phyloP scores from a whole-genome alignment of 2,113 vertebrate genomes.

The Psilopogon haemacephalus region DNA sequence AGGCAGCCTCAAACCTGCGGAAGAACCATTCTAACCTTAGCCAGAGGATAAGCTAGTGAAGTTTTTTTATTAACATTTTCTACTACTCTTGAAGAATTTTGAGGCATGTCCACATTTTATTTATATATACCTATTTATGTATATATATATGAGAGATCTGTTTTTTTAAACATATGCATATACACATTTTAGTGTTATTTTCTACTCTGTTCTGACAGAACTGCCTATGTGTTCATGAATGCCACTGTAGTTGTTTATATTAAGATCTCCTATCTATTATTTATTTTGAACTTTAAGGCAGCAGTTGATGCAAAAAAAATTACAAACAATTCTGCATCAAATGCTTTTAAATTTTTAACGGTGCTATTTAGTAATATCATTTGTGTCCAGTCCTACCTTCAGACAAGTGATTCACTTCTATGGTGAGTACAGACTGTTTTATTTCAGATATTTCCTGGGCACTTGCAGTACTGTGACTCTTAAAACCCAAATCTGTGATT shows the following conservation, averaged over 20 bases:
- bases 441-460: conserved; percentile 41
- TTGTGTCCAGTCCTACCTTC: neutral
- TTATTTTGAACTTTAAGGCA: neutral
- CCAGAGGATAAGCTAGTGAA: neutral
- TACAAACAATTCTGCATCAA: neutral
- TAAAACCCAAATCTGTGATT: conserved; percentile 39
- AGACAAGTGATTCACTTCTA: conserved; percentile 54
- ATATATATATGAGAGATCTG: neutral
- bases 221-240: neutral
- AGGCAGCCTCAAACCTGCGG: neutral
- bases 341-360: neutral
- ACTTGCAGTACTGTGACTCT: conserved; percentile 11
- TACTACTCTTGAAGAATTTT: neutral
- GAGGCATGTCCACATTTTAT: too few relatives aligned
- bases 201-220: neutral
- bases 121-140: too few relatives aligned
- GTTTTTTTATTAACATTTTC: neutral
- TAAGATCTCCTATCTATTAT: neutral
- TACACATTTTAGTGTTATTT: neutral
- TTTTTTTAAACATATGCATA: neutral
- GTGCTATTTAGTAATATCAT: neutral
- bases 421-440: conserved; percentile 24
- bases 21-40: neutral
- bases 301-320: neutral
- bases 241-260: neutral